Evolutionary conservation across 2,113 vertebrate genomes (phyloP).

Genomic region (Sardina pilchardus): DNA sequence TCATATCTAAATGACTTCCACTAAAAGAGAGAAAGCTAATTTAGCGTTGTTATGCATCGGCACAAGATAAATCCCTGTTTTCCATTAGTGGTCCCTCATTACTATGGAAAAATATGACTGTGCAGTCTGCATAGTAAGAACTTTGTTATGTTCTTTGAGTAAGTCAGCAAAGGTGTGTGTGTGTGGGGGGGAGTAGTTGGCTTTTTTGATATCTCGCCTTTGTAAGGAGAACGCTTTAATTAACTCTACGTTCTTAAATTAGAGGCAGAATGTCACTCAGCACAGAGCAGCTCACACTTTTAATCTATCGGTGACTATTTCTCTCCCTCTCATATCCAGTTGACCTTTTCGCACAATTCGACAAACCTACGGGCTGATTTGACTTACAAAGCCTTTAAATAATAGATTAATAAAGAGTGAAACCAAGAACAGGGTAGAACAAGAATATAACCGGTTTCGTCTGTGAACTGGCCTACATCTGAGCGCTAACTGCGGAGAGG

Average conservation of each 20-base stretch:
- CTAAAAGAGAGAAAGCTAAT: conserved; percentile 17
- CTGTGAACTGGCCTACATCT: not conserved
- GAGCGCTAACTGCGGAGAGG: not conserved
- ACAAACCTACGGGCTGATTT: not conserved
- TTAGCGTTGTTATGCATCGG: conserved; percentile 43
- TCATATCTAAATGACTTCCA: conserved; percentile 35
- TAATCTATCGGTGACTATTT: not conserved
- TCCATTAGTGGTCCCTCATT: conserved; percentile 40
- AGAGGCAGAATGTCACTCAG: not conserved
- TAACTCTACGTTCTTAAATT: conserved; percentile 37
- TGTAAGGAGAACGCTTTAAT: conserved; percentile 52
- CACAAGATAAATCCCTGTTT: conserved; percentile 37
- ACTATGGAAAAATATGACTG: conserved; percentile 38
- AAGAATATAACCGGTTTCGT: not conserved
- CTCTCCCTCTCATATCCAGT: not conserved
- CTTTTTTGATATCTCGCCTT: conserved; percentile 53
- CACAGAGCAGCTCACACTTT: no score
- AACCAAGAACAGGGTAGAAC: not conserved
- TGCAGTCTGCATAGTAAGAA: conserved; percentile 31
- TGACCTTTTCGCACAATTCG: not conserved
- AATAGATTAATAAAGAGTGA: not conserved
- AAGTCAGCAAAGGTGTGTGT: conserved; percentile 41
- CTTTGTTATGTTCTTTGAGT: conserved; percentile 43
- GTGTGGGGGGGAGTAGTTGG: conserved; percentile 49
- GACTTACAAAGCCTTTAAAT: not conserved